Conservation (phyloP, 2,797 vertebrate species). For the Sorex maritimensis region DNA sequence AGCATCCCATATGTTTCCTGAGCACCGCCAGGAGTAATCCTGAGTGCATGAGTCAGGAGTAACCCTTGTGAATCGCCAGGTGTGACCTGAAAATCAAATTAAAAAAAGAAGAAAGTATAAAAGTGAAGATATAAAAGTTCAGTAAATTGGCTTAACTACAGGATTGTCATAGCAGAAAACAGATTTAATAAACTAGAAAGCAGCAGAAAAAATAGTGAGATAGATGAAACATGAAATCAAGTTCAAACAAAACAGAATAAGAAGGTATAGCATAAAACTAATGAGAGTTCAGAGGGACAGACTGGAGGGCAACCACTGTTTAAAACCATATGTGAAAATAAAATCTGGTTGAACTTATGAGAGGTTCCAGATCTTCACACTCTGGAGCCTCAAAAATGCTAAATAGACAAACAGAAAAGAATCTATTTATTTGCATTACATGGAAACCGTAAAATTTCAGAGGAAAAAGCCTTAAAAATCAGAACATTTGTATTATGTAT, state of each 20-base stretch:
- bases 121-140: background rate
- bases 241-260: background rate
- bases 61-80: too few species aligned
- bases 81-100: too few species aligned
- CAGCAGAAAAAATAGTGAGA: slow-evolving; percentile 12
- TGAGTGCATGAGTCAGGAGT: too few species aligned
- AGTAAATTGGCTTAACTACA: background rate
- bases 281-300: background rate
- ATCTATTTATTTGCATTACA: background rate
- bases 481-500: too few species aligned
- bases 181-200: slow-evolving; percentile 51
- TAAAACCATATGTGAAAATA: background rate
- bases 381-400: background rate
- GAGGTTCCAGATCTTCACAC: background rate
- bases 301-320: background rate
- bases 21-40: too few species aligned
- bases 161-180: background rate
- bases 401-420: background rate
- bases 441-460: slow-evolving; percentile 23
- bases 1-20: too few species aligned
- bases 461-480: background rate
- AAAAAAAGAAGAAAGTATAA: slow-evolving; percentile 26
- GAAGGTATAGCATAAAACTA: background rate
- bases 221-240: background rate
- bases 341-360: background rate